Conservation (phyloP, 1,140 invertebrate species). For the Megalopta genalis region DNA sequence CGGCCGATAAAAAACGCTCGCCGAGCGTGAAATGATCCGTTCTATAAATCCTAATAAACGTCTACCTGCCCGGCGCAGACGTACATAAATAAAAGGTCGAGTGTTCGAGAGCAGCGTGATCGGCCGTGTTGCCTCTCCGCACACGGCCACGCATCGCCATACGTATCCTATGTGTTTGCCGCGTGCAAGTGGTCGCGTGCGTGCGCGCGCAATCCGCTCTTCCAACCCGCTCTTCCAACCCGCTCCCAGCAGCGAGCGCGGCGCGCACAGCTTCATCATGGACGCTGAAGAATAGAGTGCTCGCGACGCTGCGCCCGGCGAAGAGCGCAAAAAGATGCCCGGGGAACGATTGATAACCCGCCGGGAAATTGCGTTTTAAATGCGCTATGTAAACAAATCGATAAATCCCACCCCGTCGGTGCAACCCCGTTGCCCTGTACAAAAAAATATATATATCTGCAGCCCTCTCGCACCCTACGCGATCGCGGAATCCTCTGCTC, state of each 20-base stretch:
- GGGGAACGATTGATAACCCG: conserved; percentile 24
- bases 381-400: conserved; percentile 36
- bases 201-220: conserved; percentile 64
- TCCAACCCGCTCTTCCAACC: neutral
- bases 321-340: conserved; percentile 24
- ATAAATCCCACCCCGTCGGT: conserved; percentile 16
- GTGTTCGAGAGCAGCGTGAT: conserved; percentile 51
- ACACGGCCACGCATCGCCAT: no score
- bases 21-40: conserved; percentile 72
- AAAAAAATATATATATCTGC: neutral
- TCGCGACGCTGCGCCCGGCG: neutral
- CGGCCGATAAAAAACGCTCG: conserved; percentile 63
- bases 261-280: conserved; percentile 72
- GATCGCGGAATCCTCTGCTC: no score
- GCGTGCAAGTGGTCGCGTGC: conserved; percentile 56
- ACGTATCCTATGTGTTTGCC: neutral
- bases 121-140: conserved; percentile 21
- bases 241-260: neutral
- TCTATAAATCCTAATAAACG: conserved; percentile 79
- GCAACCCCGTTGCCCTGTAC: neutral
- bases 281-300: conserved; percentile 43
- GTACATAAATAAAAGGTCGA: conserved; percentile 73
- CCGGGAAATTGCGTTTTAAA: conserved; percentile 40
- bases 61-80: conserved; percentile 72
- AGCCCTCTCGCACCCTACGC: no score